Evolutionary conservation across 2,113 vertebrate genomes (phyloP).

Genomic region (Neodon shergylaensis): DNA sequence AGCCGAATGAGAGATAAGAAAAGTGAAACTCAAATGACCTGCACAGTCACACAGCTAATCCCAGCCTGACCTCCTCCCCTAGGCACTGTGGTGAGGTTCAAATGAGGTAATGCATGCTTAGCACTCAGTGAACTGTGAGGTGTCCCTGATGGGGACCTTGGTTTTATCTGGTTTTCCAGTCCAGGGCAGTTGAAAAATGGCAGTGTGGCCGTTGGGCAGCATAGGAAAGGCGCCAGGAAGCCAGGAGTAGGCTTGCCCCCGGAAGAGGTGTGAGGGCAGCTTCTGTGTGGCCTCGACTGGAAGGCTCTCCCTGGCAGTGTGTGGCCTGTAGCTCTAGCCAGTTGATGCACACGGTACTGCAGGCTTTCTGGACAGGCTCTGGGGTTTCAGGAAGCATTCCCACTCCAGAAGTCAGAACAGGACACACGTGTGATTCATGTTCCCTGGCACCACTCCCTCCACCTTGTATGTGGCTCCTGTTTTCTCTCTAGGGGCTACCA

Average conservation of each 20-base stretch:
- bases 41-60: neutral
- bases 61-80: neutral
- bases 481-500: neutral
- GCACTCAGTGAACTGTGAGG: neutral
- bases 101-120: neutral
- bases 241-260: neutral
- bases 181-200: conserved; percentile 6
- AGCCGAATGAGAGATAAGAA: neutral
- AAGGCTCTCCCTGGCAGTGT: neutral
- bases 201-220: neutral
- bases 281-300: neutral
- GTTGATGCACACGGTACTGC: neutral
- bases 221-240: neutral
- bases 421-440: neutral
- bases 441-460: neutral
- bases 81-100: neutral
- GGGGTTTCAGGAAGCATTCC: neutral
- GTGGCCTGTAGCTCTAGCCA: neutral
- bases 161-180: neutral
- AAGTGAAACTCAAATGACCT: neutral
- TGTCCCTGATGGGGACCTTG: neutral
- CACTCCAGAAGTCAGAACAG: neutral
- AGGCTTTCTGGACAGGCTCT: neutral
- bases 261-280: neutral
- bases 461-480: neutral